Base-by-base conservation (phyloP, 2,888 invertebrate species). In the Parascotia fuliginaria region DNA sequence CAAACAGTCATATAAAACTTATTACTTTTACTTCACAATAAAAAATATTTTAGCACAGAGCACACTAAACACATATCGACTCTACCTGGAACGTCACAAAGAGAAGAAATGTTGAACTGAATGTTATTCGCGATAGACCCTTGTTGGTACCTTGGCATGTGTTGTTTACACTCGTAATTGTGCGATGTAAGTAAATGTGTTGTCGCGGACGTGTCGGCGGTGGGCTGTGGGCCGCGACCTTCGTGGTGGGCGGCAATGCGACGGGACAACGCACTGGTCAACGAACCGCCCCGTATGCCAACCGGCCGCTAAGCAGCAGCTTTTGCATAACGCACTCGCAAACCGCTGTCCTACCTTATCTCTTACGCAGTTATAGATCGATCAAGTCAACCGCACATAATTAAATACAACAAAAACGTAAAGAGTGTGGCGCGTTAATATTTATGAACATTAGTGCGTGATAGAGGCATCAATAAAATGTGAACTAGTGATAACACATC, bases 181-280 rank as follows among this genome's bases (percentile, higher is more conserved):
- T 47, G 44, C 57, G 43, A 46, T 61, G 49, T 39, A 38, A 37
- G 62, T 55, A 60, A 57, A 60, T 61, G 75, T 71, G 75, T 38
- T 63, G 65, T 65, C 68, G 69, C 74, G 77, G 70, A 73, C 70
- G 75, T 75, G 76, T 77, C 78, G 72, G 68, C 77, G 70, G 70
- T 56, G 74, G 58, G 63, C 71, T 77, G 83, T 79, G 83, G 82
- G 83, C 78, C 82, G 87, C 90, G 91, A 88, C 90, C 92, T 90
- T 90, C 90, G 87, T 82, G 85, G 87, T 87, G 85, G 87, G 87
- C 87, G 89, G 78, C 73, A 79, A 69, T 74, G 79, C 79, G 87
- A 78, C 83, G 86, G 90, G 87, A 85, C 88, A 79, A 85, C 87
- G 89, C 86, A 82, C 89, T 91, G 92, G 91, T 91, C 92, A 91